Conservation (phyloP, 2,888 invertebrate species). For the Quadroppia sp. region DNA sequence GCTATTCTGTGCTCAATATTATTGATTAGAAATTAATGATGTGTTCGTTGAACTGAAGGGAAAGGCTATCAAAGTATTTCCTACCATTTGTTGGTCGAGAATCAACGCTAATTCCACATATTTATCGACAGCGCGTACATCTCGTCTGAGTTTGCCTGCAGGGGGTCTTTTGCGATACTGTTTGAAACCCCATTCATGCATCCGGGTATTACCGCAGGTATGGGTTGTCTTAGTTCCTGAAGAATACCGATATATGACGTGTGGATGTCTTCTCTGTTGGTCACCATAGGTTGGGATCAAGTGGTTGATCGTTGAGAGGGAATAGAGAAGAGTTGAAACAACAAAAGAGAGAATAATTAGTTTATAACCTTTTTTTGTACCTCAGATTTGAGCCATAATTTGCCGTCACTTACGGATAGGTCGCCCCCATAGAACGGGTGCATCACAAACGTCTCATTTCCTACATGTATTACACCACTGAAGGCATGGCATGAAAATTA, state of each 20-base stretch:
- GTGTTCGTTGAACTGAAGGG: background rate
- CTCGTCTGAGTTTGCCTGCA: constrained; percentile 57
- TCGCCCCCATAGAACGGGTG: constrained; percentile 97
- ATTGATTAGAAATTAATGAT: background rate
- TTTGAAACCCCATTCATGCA: constrained; percentile 50
- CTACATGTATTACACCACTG: constrained; percentile 90
- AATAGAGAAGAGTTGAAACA: constrained; percentile 4
- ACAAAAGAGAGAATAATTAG: constrained; percentile 11
- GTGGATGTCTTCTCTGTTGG: constrained; percentile 87
- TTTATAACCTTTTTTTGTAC: constrained; percentile 4
- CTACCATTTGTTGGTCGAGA: constrained; percentile 89
- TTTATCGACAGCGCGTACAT: constrained; percentile 84
- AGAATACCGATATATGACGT: constrained; percentile 79
- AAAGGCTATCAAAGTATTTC: constrained; percentile 47
- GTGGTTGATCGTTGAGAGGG: background rate
- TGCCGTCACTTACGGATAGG: constrained; percentile 72
- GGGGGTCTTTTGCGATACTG: constrained; percentile 49
- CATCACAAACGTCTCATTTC: constrained; percentile 96
- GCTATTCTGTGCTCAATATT: background rate
- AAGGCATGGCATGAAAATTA: too few relatives aligned
- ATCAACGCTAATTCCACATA: constrained; percentile 94
- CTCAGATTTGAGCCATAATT: constrained; percentile 2
- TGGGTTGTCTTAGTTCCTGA: constrained; percentile 74
- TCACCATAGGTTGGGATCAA: constrained; percentile 11
- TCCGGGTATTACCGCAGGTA: constrained; percentile 49